A percentile compares a stretch with the other conserved stretches of the same genome.
Evolutionary conservation across 2,113 vertebrate genomes (phyloP).

Genomic region (Brevimyrus niger): DNA sequence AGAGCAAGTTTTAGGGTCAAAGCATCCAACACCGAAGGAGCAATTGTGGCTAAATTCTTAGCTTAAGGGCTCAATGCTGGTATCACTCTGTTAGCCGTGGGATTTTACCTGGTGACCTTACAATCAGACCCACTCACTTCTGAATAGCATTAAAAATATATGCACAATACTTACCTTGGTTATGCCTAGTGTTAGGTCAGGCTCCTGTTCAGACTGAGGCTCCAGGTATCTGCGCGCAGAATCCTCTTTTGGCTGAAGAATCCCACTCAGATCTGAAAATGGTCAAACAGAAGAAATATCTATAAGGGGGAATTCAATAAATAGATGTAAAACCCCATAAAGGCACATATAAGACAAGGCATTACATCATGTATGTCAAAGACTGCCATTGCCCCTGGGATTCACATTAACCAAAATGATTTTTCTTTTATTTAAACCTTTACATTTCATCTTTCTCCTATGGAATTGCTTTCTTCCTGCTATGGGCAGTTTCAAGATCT

Average conservation of each 20-base stretch:
- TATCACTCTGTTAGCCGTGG: not conserved
- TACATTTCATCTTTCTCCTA: not conserved
- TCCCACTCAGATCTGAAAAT: not conserved
- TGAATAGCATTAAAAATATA: not conserved
- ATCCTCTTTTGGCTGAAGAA: not conserved
- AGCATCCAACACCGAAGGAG: not conserved
- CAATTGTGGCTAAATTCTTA: not conserved
- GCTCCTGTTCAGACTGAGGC: not conserved
- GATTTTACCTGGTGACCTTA: not conserved
- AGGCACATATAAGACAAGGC: not conserved
- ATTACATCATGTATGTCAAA: not conserved
- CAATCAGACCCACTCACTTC: not conserved
- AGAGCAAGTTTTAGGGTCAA: not conserved
- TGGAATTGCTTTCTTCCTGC: not conserved
- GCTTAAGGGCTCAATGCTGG: not conserved
- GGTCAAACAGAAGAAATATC: not conserved
- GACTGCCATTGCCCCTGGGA: not conserved
- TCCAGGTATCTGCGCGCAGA: not conserved
- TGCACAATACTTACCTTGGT: not conserved
- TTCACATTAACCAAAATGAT: not conserved
- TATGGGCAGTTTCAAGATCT: not conserved
- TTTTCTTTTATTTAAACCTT: not conserved
- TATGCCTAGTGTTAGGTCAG: not conserved
- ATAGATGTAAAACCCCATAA: not conserved
- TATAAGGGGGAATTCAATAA: not conserved